phyloP scores from a whole-genome alignment of 2,888 invertebrate species.

The Sphaerophoria taeniata region DNA sequence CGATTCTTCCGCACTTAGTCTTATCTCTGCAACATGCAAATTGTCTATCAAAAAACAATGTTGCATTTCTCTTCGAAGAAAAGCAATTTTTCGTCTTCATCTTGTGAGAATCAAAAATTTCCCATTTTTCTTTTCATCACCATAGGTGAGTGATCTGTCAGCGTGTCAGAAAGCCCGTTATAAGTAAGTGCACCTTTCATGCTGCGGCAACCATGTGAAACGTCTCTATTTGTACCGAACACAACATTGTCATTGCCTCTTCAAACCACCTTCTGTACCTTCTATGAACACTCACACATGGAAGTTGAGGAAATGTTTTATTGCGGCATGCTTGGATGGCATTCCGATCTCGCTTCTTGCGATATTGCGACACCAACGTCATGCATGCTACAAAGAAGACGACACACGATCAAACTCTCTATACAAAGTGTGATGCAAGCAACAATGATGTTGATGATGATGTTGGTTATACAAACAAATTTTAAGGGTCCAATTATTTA shows the following conservation, averaged over 20 bases:
- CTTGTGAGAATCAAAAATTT: slow-evolving; percentile 3
- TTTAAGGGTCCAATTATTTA: slow-evolving; percentile 52
- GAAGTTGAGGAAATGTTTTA: neutral
- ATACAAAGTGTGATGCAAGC: slow-evolving; percentile 46
- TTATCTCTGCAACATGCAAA: too few relatives aligned
- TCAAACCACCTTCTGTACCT: slow-evolving; percentile 22
- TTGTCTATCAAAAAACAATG: too few relatives aligned
- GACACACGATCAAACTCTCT: slow-evolving; percentile 26
- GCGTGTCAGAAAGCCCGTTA: slow-evolving; percentile 43
- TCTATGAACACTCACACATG: neutral
- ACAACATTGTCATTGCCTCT: slow-evolving; percentile 18
- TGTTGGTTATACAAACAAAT: slow-evolving; percentile 5
- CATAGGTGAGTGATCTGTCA: slow-evolving; percentile 64
- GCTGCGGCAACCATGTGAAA: slow-evolving; percentile 57
- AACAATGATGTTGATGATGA: slow-evolving; percentile 4
- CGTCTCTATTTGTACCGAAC: slow-evolving; percentile 19
- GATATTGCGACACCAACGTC: slow-evolving; percentile 50
- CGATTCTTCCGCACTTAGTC: slow-evolving; percentile 51
- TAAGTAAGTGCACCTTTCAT: slow-evolving; percentile 49
- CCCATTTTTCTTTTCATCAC: neutral
- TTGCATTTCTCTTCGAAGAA: neutral
- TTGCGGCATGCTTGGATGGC: slow-evolving; percentile 58
- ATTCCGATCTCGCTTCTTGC: slow-evolving; percentile 14
- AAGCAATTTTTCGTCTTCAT: neutral
- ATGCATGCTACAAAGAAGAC: slow-evolving; percentile 5